These are phyloP conservation scores for Hybognathus amarus DNA, from an alignment of 2,797 vertebrate species.

Conservation along the genomic window DNA sequence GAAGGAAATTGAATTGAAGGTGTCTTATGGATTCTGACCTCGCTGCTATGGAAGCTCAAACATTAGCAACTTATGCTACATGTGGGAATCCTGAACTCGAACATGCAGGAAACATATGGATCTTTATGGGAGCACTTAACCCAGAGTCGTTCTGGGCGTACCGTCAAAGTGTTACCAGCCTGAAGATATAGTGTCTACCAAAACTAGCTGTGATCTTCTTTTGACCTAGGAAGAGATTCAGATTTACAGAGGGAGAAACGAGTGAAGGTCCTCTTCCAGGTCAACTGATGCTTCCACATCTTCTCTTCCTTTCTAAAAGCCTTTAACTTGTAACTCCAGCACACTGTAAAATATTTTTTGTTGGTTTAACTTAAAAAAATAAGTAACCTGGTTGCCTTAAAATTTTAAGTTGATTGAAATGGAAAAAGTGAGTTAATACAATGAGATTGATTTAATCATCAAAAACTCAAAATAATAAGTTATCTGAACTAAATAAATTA, in stretches of 20 bases:
- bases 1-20: constrained; percentile 73
- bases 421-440: no score
- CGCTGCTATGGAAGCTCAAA: constrained; percentile 62
- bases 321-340: background rate
- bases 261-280: background rate
- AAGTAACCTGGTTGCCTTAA: no score
- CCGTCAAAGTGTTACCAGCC: constrained; percentile 72
- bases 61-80: constrained; percentile 53
- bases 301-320: constrained; percentile 11
- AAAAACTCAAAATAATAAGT: no score
- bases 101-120: constrained; percentile 62
- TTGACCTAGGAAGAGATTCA: constrained; percentile 55
- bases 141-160: constrained; percentile 68
- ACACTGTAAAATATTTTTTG: no score
- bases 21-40: constrained; percentile 67
- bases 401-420: no score
- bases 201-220: constrained; percentile 76
- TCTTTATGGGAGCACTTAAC: constrained; percentile 79
- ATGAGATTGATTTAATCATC: no score
- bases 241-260: background rate
- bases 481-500: no score
- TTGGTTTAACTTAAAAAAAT: no score
- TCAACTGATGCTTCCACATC: background rate
- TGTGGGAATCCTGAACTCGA: constrained; percentile 42
- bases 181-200: constrained; percentile 71